These are phyloP conservation scores for Hypsopygia costalis DNA, from an alignment of 2,888 invertebrate species.

Conservation along the genomic window DNA sequence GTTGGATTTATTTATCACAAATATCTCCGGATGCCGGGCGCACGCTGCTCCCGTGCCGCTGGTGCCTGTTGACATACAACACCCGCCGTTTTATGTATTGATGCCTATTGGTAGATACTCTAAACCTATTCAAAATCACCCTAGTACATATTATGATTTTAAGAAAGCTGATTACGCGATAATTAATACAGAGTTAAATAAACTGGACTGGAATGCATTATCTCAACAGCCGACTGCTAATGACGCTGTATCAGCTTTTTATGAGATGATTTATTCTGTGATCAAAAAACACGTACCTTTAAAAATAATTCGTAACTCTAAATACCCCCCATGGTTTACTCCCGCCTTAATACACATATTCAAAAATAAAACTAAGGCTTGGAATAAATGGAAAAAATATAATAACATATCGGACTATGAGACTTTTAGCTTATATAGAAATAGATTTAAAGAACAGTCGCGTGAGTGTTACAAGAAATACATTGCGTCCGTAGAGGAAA, in stretches of 20 bases:
- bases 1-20: too few relatives aligned
- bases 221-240: neutral
- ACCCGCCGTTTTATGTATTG: too few relatives aligned
- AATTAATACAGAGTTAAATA: neutral
- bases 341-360: constrained; percentile 1
- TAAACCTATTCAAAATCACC: too few relatives aligned
- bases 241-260: neutral
- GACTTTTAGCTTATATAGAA: constrained; percentile 6
- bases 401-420: constrained; percentile 6
- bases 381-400: constrained; percentile 13
- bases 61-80: too few relatives aligned
- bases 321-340: constrained; percentile 3
- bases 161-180: neutral
- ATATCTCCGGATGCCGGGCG: too few relatives aligned
- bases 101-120: too few relatives aligned
- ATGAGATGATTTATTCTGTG: neutral
- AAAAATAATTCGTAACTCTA: neutral
- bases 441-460: constrained; percentile 13
- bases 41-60: too few relatives aligned
- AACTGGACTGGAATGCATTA: neutral
- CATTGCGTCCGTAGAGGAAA: constrained; percentile 10
- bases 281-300: constrained; percentile 1
- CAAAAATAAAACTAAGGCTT: constrained; percentile 11
- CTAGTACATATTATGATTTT: neutral
- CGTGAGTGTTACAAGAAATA: constrained; percentile 11